A percentile compares a stretch with the other conserved stretches of the same genome.
phyloP scores from a whole-genome alignment of 2,888 invertebrate species.

The Caenorhabditis plicata region DNA sequence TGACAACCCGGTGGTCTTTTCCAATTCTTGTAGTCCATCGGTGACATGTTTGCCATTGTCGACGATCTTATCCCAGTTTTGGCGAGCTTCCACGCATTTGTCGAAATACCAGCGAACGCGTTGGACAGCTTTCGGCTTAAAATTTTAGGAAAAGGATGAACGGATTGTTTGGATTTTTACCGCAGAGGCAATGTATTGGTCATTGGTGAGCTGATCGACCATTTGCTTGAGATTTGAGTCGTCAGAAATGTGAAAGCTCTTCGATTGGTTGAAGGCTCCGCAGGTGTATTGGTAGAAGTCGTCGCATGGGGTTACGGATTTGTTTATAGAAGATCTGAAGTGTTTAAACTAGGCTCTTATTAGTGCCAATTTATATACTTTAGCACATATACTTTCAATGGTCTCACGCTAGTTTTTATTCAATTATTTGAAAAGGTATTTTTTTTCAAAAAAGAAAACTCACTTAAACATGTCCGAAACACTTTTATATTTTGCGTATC shows the following conservation, averaged over 20 bases:
- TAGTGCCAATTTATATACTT: not conserved
- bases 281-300: slow-evolving; percentile 54
- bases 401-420: not conserved
- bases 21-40: slow-evolving; percentile 3
- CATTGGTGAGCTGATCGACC: slow-evolving; percentile 21
- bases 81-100: slow-evolving; percentile 19
- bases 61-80: slow-evolving; percentile 28
- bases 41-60: slow-evolving; percentile 22
- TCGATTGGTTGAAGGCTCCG: slow-evolving; percentile 24
- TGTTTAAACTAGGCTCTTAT: not conserved
- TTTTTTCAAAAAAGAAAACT: too few species aligned
- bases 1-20: slow-evolving; percentile 11
- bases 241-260: slow-evolving; percentile 42
- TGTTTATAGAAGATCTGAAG: slow-evolving; percentile 38
- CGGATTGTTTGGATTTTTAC: slow-evolving; percentile 13
- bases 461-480: too few species aligned
- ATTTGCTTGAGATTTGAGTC: slow-evolving; percentile 29
- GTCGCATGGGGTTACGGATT: slow-evolving; percentile 44
- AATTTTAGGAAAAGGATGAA: too few species aligned
- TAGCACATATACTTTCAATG: too few species aligned
- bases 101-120: slow-evolving; percentile 37
- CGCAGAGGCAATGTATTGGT: slow-evolving; percentile 22
- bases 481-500: too few species aligned
- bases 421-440: not conserved
- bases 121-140: slow-evolving; percentile 38